These are phyloP conservation scores for Serilophus lunatus DNA, from an alignment of 2,113 vertebrate genomes.

Conservation along the genomic window DNA sequence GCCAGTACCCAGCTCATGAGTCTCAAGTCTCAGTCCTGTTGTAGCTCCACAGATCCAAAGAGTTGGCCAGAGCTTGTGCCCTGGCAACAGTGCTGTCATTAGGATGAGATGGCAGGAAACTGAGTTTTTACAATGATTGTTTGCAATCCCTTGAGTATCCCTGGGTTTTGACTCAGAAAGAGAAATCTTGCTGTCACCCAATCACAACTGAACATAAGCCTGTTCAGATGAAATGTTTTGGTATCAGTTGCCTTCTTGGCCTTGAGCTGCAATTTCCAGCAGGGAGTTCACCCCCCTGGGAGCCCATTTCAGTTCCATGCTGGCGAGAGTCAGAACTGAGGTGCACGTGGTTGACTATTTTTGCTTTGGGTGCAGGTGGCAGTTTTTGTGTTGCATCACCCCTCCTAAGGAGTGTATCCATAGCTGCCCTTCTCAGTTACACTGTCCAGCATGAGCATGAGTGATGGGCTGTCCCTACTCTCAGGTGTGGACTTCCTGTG, in stretches of 20 bases:
- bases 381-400: neutral
- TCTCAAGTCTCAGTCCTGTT: neutral
- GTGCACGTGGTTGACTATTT: neutral
- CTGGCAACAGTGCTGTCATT: neutral
- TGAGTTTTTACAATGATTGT: neutral
- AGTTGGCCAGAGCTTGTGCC: neutral
- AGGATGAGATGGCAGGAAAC: neutral
- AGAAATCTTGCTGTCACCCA: neutral
- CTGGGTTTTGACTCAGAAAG: neutral
- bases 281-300: neutral
- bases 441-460: rapidly evolving
- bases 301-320: rapidly evolving
- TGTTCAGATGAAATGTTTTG: neutral
- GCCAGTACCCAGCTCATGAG: neutral
- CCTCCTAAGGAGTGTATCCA: neutral
- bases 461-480: rapidly evolving
- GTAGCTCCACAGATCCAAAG: neutral
- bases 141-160: neutral
- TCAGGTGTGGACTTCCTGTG: neutral
- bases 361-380: neutral
- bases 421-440: neutral
- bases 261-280: neutral
- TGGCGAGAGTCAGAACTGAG: neutral
- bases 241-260: neutral
- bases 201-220: neutral